Evolutionary conservation across 2,797 vertebrate species (phyloP).

Genomic region (Cyprinella venusta): DNA sequence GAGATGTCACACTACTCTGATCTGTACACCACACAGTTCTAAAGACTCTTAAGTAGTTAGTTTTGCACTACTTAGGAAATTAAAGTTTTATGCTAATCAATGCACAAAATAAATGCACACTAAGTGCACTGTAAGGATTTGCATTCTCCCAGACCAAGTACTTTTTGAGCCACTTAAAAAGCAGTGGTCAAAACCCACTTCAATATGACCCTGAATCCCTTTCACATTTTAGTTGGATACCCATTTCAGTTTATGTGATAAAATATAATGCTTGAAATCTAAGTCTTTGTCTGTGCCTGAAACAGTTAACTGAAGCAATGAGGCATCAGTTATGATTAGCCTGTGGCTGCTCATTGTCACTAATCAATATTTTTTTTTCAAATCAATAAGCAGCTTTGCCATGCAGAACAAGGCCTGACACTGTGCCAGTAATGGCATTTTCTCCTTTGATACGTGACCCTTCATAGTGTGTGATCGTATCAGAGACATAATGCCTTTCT

Average conservation of each 20-base stretch:
- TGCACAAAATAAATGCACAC: slow-evolving; percentile 5
- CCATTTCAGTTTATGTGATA: not conserved
- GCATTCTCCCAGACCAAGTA: not conserved
- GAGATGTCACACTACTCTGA: not conserved
- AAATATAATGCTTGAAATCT: not conserved
- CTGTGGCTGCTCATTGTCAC: slow-evolving; percentile 55
- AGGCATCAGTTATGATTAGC: slow-evolving; percentile 63
- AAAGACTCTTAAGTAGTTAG: not conserved
- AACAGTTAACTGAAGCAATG: slow-evolving; percentile 27
- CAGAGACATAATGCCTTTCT: slow-evolving; percentile 46
- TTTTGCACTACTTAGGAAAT: slow-evolving; percentile 5
- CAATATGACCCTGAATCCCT: not conserved
- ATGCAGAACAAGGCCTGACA: slow-evolving; percentile 51
- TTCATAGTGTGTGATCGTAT: slow-evolving; percentile 58
- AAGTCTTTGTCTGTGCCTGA: not conserved
- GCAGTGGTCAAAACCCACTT: slow-evolving; percentile 5
- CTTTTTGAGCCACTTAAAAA: slow-evolving; percentile 1
- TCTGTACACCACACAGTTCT: not conserved
- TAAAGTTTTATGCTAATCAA: slow-evolving; percentile 6
- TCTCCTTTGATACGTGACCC: slow-evolving; percentile 60
- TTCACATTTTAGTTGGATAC: not conserved
- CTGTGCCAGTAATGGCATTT: slow-evolving; percentile 59
- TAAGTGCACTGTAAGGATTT: slow-evolving; percentile 13
- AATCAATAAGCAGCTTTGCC: slow-evolving; percentile 61
- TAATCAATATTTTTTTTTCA: slow-evolving; percentile 67